These are phyloP conservation scores for Micoletzkya japonica DNA, from an alignment of 2,888 invertebrate species.

Conservation along the genomic window DNA sequence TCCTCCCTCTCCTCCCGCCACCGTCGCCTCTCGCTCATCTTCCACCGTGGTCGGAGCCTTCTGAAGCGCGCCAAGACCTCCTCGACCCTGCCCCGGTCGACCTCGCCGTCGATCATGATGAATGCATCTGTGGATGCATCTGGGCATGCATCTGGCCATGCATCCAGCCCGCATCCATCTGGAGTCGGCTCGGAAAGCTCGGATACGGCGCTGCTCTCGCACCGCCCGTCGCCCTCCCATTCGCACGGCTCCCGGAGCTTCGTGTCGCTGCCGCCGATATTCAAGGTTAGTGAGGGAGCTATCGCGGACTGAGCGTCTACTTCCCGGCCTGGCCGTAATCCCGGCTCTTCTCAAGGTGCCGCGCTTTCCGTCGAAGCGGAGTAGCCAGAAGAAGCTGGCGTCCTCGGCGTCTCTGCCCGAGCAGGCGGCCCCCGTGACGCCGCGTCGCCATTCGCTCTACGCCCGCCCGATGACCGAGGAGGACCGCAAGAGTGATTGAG, in stretches of 20 bases:
- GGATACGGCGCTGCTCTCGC: background rate
- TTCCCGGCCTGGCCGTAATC: background rate
- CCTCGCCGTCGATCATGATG: background rate
- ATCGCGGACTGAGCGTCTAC: background rate
- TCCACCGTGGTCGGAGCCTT: no score
- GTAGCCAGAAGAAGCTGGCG: constrained; percentile 12
- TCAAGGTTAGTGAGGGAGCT: constrained; percentile 5
- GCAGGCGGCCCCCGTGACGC: background rate
- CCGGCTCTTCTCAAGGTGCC: constrained; percentile 1
- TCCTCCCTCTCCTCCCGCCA: background rate
- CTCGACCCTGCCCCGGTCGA: background rate
- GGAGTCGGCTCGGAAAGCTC: constrained; percentile 1
- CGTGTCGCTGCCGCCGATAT: background rate
- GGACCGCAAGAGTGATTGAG: background rate
- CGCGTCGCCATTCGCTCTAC: constrained; percentile 10
- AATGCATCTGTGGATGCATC: background rate
- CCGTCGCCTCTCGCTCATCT: background rate
- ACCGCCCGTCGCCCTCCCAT: constrained; percentile 11
- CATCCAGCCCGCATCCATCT: background rate
- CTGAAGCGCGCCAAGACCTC: no score
- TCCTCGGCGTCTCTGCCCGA: constrained; percentile 15
- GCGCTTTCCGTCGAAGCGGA: constrained; percentile 2
- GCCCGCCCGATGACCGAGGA: background rate
- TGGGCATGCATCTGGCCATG: background rate
- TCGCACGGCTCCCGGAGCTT: constrained; percentile 1